Evolutionary conservation across 2,888 invertebrate genomes (phyloP).

Genomic region (Seira ritae): DNA sequence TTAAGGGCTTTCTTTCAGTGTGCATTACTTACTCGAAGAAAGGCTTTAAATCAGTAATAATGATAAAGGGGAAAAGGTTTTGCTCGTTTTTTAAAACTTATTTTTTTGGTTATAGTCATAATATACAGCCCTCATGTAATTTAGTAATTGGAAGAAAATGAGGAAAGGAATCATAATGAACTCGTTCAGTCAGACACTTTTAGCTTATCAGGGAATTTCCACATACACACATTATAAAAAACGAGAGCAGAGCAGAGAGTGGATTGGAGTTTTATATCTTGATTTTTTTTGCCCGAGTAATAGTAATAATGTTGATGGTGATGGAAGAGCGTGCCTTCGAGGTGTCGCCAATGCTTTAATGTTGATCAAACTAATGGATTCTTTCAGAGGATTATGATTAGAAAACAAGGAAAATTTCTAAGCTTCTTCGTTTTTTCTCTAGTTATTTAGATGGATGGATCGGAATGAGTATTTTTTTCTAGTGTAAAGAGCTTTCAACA

Average conservation of each 20-base stretch:
- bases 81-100: not conserved
- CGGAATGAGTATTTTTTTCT: not conserved
- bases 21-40: not conserved
- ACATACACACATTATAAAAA: no score
- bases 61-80: not conserved
- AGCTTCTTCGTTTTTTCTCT: constrained; percentile 11
- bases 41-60: not conserved
- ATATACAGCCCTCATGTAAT: not conserved
- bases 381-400: not conserved
- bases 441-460: no score
- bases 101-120: not conserved
- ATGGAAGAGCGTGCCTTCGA: constrained; percentile 42
- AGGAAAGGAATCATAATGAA: not conserved
- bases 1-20: not conserved
- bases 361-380: constrained; percentile 57
- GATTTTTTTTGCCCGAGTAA: not conserved
- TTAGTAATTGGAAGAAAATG: not conserved
- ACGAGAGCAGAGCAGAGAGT: no score
- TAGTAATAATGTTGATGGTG: not conserved
- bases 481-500: not conserved
- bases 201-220: not conserved
- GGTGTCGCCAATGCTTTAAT: constrained; percentile 65
- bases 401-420: not conserved
- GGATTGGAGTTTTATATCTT: no score
- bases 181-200: not conserved